Conservation (phyloP, 2,797 vertebrate species). For the Epinephelus coioides region DNA sequence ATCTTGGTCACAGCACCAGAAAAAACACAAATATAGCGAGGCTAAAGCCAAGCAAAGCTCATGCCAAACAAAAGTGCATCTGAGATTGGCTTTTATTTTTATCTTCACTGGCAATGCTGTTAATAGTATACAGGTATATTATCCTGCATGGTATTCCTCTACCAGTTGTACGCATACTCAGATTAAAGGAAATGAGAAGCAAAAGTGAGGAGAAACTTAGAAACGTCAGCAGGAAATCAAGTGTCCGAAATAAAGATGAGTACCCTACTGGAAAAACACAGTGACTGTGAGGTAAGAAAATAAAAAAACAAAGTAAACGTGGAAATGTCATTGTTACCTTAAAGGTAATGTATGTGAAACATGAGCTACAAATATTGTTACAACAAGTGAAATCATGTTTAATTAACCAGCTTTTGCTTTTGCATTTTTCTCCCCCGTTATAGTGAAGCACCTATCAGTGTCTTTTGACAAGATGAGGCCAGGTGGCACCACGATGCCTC, state of each 20-base stretch:
- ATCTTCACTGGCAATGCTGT: too few relatives aligned
- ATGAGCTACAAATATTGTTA: not conserved
- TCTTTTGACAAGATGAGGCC: constrained; percentile 5
- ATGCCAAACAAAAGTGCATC: too few relatives aligned
- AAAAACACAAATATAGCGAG: too few relatives aligned
- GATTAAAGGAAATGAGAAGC: not conserved
- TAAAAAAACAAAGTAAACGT: not conserved
- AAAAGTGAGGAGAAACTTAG: not conserved
- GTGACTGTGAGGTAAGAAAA: not conserved
- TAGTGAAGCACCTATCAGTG: constrained; percentile 7
- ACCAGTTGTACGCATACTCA: not conserved
- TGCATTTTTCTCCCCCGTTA: not conserved
- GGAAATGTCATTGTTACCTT: not conserved
- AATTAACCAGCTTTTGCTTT: not conserved
- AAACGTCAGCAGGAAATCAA: not conserved
- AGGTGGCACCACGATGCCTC: constrained; percentile 12
- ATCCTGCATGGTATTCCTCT: too few relatives aligned
- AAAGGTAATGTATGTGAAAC: not conserved
- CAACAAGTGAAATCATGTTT: not conserved
- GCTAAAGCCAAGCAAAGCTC: too few relatives aligned
- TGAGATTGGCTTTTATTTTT: too few relatives aligned
- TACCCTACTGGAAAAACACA: too few relatives aligned
- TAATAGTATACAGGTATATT: too few relatives aligned
- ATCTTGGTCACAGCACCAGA: too few relatives aligned
- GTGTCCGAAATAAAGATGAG: not conserved